These are phyloP conservation scores for Adoxophyes honmai DNA, from an alignment of 1,140 invertebrate genomes.

Conservation along the genomic window DNA sequence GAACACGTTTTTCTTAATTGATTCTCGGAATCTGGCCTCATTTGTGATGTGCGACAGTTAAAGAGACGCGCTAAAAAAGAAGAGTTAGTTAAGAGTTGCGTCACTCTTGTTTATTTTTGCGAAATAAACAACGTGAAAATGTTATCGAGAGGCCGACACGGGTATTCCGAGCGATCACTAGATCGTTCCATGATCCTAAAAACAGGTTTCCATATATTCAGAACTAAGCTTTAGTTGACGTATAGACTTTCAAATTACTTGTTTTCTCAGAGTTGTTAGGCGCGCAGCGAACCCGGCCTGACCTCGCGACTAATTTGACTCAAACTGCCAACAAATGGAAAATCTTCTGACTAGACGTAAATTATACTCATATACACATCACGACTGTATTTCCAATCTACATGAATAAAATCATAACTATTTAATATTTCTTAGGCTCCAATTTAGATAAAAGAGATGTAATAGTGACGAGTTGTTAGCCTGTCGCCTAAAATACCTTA, in stretches of 20 bases:
- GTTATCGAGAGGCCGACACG: not conserved
- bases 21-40: conserved; percentile 34
- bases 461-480: too few species aligned
- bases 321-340: conserved; percentile 33
- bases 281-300: conserved; percentile 29
- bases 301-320: conserved; percentile 43
- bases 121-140: too few species aligned
- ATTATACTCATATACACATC: too few species aligned
- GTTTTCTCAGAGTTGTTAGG: conserved; percentile 40
- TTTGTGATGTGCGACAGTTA: conserved; percentile 25
- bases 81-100: too few species aligned
- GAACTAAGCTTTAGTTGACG: conserved; percentile 17
- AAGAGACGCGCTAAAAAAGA: not conserved
- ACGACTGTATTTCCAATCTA: too few species aligned
- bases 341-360: conserved; percentile 27
- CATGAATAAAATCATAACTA: too few species aligned
- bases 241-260: conserved; percentile 31
- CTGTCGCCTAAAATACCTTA: too few species aligned
- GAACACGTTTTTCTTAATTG: conserved; percentile 47
- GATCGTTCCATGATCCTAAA: not conserved
- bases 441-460: too few species aligned
- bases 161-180: not conserved
- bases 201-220: conserved; percentile 14
- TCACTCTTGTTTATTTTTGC: too few species aligned
- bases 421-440: too few species aligned